phyloP scores from a whole-genome alignment of 2,113 vertebrate species.

The Platichthys stellatus region DNA sequence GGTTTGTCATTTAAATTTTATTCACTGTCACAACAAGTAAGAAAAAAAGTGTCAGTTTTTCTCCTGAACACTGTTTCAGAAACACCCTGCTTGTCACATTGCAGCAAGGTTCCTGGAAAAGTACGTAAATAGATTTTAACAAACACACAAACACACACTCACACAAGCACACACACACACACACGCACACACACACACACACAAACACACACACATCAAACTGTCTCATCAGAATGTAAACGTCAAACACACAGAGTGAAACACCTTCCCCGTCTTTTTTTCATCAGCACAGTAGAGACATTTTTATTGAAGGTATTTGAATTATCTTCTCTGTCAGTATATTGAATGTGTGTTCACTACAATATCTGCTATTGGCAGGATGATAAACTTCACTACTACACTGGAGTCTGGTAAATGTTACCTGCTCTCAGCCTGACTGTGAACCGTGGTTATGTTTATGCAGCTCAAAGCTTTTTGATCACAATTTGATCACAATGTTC shows the following conservation, averaged over 20 bases:
- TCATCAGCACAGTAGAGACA: not conserved
- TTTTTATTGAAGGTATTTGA: not conserved
- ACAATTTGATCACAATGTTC: not conserved
- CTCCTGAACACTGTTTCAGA: not conserved
- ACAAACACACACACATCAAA: constrained; percentile 5
- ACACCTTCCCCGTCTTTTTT: not conserved
- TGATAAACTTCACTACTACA: not conserved
- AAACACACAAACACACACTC: not conserved
- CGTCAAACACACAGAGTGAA: not conserved
- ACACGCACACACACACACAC: not conserved
- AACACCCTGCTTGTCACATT: constrained; percentile 24
- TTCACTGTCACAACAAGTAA: not conserved
- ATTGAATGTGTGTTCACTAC: not conserved
- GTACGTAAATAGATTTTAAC: constrained; percentile 23
- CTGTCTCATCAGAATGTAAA: constrained; percentile 24
- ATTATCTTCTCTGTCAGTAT: not conserved
- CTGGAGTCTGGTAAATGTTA: not conserved
- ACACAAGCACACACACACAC: not conserved
- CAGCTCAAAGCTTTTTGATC: no score
- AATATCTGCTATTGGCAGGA: not conserved
- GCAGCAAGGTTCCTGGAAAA: constrained; percentile 25
- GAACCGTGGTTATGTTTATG: no score
- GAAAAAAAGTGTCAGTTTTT: constrained; percentile 1
- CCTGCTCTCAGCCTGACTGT: not conserved
- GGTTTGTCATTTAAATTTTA: not conserved